phyloP scores from a whole-genome alignment of 2,797 vertebrate species.

The Chiroxiphia lanceolata region DNA sequence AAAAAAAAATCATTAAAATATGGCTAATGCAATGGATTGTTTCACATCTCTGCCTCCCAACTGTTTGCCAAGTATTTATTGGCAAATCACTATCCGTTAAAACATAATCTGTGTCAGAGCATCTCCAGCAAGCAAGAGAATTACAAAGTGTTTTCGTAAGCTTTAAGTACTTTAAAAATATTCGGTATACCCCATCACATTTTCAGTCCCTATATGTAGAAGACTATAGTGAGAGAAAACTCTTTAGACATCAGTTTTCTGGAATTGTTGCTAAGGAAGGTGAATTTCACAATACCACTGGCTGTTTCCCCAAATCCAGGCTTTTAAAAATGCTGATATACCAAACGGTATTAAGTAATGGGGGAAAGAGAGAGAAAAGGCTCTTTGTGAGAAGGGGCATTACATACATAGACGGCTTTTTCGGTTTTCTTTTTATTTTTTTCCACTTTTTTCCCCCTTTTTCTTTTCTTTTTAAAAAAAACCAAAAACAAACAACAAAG shows the following conservation, averaged over 20 bases:
- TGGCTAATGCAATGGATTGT: conserved; percentile 62
- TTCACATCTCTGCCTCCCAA: conserved; percentile 57
- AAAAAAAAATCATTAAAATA: conserved; percentile 67
- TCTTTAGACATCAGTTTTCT: neutral
- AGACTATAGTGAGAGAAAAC: neutral
- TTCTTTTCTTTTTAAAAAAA: neutral
- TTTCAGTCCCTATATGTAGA: neutral
- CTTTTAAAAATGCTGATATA: neutral
- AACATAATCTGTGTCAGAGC: conserved; percentile 36
- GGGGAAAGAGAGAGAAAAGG: neutral
- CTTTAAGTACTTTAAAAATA: neutral
- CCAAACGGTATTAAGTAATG: neutral
- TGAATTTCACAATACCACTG: neutral
- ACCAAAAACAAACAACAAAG: neutral
- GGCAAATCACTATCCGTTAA: neutral
- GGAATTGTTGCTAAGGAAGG: neutral
- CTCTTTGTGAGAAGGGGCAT: neutral
- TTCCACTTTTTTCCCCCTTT: neutral
- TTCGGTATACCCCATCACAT: neutral
- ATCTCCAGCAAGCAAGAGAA: conserved; percentile 24
- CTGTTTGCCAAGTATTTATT: conserved; percentile 67
- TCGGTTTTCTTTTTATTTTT: neutral
- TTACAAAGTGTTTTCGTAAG: conserved; percentile 23
- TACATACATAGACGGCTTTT: neutral
- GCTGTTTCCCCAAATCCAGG: neutral